Base-by-base conservation (phyloP, 2,797 vertebrate genomes). In the Simalia tracyae region DNA sequence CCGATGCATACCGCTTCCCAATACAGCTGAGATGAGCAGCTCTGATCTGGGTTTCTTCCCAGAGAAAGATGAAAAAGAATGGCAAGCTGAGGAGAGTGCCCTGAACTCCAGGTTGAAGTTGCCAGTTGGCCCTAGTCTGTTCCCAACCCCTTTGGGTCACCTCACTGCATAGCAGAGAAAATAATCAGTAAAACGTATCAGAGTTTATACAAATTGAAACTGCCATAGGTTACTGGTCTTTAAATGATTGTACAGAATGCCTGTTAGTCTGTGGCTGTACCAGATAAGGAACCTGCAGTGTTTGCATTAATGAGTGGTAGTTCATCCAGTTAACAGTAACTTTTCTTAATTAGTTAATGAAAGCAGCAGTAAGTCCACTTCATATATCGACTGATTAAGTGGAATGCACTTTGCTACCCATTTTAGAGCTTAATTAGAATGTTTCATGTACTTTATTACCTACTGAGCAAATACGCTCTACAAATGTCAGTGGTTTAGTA, bases 391-490 rank as follows among this genome's bases (percentile, higher is more conserved):
- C 46, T 81, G 66, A 87, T 90, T 92, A 92, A 90, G 59, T 14
- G 31, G 59, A 86, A 54, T 90, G 59, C 46, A 86, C n/a, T 84
- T 89, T 90, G 22, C 93, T 0, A 0, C 28, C 22, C 6, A 0
- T 64, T 84, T 88, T 46, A 84, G 81, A 87, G 28, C 88, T 50
- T 93, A 10, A 72, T 94, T 86, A 85, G 89, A 91, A 50, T 36
- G 36, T 59, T 84, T 19, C 68, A 90, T 87, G 88, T 91, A 28
- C 91, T 94, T 42, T 76, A 11, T 92, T 90, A 9, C 89, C 95
- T 57, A n/a, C 24, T 59, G 72, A 91, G 56, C 61, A 90, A 17
- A 94, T 94, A 60, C 91, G 0, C 10, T 72, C 1, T 3, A 1
- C 93, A 89, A 31, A 91, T 89, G n/a, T 87, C 46, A 19, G 5